Percentiles rank a stretch among this genome's conserved stretches.
Evolutionary conservation across 35 echinoderm and acorn worm genomes (phyloP).

Genomic region (Lytechinus variegatus): DNA sequence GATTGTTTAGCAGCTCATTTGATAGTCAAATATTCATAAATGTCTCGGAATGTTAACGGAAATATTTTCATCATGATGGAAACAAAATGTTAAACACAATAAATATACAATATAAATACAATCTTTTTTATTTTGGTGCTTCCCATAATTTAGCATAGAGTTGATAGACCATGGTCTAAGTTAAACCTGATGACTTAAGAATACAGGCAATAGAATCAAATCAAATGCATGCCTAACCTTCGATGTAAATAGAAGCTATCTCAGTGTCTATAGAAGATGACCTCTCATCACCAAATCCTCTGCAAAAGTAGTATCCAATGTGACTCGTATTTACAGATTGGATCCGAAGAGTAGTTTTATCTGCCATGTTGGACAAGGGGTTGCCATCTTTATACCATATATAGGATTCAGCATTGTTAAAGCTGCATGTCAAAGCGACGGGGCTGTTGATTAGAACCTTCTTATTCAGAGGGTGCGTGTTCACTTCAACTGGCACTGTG

Average conservation of each 20-base stretch:
- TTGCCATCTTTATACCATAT: background rate
- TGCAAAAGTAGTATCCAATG: background rate
- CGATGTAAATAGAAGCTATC: background rate
- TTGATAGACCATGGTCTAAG: too few relatives aligned
- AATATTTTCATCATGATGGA: too few relatives aligned
- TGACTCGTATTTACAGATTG: background rate
- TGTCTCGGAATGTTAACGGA: too few relatives aligned
- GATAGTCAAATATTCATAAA: too few relatives aligned
- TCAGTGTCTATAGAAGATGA: background rate
- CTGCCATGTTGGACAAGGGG: background rate
- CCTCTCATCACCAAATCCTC: background rate
- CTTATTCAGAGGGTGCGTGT: background rate
- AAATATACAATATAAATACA: too few relatives aligned
- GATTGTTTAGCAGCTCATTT: too few relatives aligned
- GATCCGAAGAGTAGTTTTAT: background rate
- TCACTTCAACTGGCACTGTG: background rate
- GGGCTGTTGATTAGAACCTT: background rate
- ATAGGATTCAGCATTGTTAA: background rate
- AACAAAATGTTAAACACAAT: too few relatives aligned
- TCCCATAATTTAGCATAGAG: too few relatives aligned
- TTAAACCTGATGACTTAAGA: too few relatives aligned
- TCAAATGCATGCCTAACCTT: background rate
- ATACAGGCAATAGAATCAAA: background rate
- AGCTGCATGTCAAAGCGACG: background rate
- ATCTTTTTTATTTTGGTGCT: too few relatives aligned